These are phyloP conservation scores for Halocynthia aurantium DNA, from an alignment of 23 tunicate species.

Conservation along the genomic window DNA sequence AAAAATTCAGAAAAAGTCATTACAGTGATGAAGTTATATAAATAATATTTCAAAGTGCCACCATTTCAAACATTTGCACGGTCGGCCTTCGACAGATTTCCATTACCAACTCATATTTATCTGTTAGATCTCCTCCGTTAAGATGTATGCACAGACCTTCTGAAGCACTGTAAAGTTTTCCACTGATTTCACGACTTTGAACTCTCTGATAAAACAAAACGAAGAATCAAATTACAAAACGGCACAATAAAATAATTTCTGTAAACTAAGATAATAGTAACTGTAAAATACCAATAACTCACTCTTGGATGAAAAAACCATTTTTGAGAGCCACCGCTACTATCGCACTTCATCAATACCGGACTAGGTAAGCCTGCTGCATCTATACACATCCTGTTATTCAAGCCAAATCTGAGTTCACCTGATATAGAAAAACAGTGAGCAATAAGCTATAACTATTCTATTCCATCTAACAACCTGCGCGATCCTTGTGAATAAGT, in stretches of 20 bases:
- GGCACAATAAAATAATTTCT: not conserved
- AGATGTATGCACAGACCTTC: conserved; percentile 56
- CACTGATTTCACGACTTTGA: not conserved
- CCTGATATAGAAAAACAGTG: conserved; percentile 20
- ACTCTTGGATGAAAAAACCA: conserved; percentile 43
- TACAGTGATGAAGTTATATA: too few species aligned
- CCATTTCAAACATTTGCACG: conserved; percentile 52
- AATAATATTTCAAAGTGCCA: not conserved
- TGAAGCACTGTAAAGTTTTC: conserved; percentile 49
- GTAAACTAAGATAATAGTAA: too few species aligned
- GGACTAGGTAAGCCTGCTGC: conserved; percentile 21
- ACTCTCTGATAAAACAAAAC: not conserved
- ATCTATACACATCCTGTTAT: conserved; percentile 39
- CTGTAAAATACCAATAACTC: not conserved
- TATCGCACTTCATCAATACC: conserved; percentile 51
- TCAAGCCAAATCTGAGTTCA: conserved; percentile 28
- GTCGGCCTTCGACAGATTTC: conserved; percentile 56
- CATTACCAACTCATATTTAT: conserved; percentile 29
- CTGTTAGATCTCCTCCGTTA: conserved; percentile 29
- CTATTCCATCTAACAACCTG: too few species aligned
- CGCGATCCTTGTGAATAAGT: not conserved
- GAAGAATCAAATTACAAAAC: not conserved
- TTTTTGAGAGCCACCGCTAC: conserved; percentile 36
- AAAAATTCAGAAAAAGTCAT: not conserved
- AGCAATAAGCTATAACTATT: not conserved